Evolutionary conservation across 2,888 invertebrate species (phyloP).

Genomic region (Steromphala cineraria): DNA sequence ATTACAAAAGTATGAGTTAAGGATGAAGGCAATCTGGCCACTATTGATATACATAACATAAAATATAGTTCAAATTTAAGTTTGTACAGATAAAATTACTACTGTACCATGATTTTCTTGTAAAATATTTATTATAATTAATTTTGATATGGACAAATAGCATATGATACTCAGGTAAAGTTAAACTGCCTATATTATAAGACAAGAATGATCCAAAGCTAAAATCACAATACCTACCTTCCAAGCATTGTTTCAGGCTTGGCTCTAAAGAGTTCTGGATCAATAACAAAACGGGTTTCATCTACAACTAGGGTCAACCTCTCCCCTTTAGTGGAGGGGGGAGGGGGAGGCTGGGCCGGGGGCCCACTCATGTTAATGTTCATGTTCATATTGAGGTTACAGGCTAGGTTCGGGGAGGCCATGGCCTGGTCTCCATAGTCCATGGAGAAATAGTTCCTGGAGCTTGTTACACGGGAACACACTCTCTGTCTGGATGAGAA

Average conservation of each 20-base stretch:
- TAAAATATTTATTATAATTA: too few relatives aligned
- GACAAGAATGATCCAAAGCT: too few relatives aligned
- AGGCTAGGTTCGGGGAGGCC: not conserved
- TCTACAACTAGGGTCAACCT: constrained; percentile 87
- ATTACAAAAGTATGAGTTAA: too few relatives aligned
- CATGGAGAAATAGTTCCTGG: not conserved
- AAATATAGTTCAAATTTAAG: not conserved
- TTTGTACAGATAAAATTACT: not conserved
- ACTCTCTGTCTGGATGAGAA: not conserved
- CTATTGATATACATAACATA: not conserved
- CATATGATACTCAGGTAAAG: too few relatives aligned
- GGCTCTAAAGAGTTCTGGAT: constrained; percentile 92
- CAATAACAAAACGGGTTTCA: constrained; percentile 94
- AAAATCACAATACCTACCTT: constrained; percentile 74
- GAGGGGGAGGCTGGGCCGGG: not conserved
- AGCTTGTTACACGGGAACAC: not conserved
- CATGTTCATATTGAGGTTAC: constrained; percentile 1
- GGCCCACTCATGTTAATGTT: not conserved
- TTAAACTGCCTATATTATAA: too few relatives aligned
- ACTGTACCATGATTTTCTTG: not conserved
- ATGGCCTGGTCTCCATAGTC: constrained; percentile 7
- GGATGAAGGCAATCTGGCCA: too few relatives aligned
- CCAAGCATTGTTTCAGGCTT: constrained; percentile 99
- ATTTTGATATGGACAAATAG: too few relatives aligned
- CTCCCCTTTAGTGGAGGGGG: constrained; percentile 37